Evolutionary conservation across 2,888 invertebrate genomes (phyloP).

Genomic region (Amaurobius ferox): DNA sequence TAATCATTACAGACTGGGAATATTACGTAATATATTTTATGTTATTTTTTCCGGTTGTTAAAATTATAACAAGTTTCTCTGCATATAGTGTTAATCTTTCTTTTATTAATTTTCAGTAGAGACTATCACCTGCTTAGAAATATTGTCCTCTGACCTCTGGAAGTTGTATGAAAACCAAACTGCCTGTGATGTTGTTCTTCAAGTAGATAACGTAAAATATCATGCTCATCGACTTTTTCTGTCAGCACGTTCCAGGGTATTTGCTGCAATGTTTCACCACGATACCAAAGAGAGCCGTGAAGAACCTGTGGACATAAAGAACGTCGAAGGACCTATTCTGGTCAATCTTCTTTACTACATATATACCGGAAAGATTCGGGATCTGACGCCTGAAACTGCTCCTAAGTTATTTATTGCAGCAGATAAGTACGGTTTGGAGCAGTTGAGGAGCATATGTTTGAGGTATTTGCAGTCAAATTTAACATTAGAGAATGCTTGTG

Average conservation of each 20-base stretch:
- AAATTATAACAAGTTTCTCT: too few species aligned
- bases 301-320: not conserved
- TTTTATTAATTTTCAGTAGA: too few species aligned
- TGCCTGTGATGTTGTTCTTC: not conserved
- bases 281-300: not conserved
- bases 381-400: not conserved
- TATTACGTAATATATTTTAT: too few species aligned
- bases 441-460: not conserved
- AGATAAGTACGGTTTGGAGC: not conserved
- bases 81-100: too few species aligned
- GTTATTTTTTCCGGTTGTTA: too few species aligned
- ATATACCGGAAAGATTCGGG: not conserved
- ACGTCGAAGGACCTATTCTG: not conserved
- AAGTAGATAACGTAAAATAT: not conserved
- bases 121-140: not conserved
- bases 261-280: not conserved
- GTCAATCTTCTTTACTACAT: not conserved
- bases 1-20: too few species aligned
- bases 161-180: not conserved
- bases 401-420: not conserved
- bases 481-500: not conserved
- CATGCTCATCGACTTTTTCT: not conserved
- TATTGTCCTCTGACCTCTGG: not conserved
- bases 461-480: not conserved
- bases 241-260: not conserved